These are phyloP conservation scores for Drosophila lini DNA, from an alignment of 1,140 invertebrate species.

Conservation along the genomic window DNA sequence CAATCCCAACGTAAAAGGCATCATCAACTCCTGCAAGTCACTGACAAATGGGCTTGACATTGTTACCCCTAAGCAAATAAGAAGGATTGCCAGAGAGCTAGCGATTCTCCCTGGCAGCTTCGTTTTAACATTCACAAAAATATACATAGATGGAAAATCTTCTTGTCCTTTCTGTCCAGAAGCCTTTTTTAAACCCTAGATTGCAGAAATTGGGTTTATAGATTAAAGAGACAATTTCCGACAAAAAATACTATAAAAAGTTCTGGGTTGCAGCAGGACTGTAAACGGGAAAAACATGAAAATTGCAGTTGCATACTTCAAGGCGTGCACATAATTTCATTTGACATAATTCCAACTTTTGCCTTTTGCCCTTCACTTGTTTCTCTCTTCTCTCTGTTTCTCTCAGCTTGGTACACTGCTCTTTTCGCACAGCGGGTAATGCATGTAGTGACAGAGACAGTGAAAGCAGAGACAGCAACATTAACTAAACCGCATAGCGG, in stretches of 20 bases:
- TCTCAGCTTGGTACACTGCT: slow-evolving; percentile 5
- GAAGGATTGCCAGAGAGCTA: slow-evolving; percentile 3
- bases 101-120: background rate
- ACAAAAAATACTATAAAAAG: background rate
- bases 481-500: slow-evolving; percentile 37
- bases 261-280: background rate
- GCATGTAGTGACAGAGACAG: slow-evolving; percentile 13
- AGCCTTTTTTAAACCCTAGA: background rate
- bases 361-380: slow-evolving; percentile 28
- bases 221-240: background rate
- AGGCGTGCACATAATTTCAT: slow-evolving; percentile 45
- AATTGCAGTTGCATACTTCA: slow-evolving; percentile 35
- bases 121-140: background rate
- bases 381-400: background rate
- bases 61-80: slow-evolving; percentile 35
- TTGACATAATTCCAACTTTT: slow-evolving; percentile 50
- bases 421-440: slow-evolving; percentile 20
- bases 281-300: slow-evolving; percentile 11
- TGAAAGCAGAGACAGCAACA: slow-evolving; percentile 16
- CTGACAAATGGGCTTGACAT: slow-evolving; percentile 50
- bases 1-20: slow-evolving; percentile 14
- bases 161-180: no score
- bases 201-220: background rate
- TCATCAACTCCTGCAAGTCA: slow-evolving; percentile 39
- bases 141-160: background rate